Evolutionary conservation across 2,888 invertebrate species (phyloP).

Genomic region (Achlya flavicornis): DNA sequence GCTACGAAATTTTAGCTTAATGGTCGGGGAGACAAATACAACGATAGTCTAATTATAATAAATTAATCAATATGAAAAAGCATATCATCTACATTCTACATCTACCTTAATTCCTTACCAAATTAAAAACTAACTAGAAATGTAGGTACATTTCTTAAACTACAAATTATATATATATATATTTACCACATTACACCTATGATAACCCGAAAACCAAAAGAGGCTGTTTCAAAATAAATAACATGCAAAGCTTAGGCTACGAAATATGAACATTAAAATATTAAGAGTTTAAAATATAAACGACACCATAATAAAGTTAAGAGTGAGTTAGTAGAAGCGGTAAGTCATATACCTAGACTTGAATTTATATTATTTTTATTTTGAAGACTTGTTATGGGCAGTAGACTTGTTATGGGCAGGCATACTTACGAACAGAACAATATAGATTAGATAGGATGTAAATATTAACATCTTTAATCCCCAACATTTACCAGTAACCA

Average conservation of each 20-base stretch:
- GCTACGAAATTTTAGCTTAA: too few relatives aligned
- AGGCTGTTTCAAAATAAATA: constrained; percentile 79
- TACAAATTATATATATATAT: constrained; percentile 12
- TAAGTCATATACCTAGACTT: not conserved
- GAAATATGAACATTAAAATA: constrained; percentile 15
- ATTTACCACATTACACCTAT: constrained; percentile 18
- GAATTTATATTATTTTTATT: not conserved
- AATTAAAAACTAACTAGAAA: not conserved
- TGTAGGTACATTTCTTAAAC: constrained; percentile 3
- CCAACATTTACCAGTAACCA: not conserved
- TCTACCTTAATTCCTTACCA: not conserved
- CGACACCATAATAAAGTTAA: not conserved
- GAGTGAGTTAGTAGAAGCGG: not conserved
- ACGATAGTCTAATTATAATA: not conserved
- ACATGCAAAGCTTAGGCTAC: constrained; percentile 68
- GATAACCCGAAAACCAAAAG: constrained; percentile 73
- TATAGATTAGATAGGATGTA: not conserved
- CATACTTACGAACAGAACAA: not conserved
- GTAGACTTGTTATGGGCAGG: not conserved
- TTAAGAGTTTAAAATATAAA: constrained; percentile 2
- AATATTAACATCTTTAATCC: not conserved
- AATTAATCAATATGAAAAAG: not conserved
- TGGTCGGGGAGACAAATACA: not conserved
- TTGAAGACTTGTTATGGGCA: not conserved
- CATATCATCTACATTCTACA: not conserved